These are phyloP conservation scores for Chionomys nivalis DNA, from an alignment of 2,113 vertebrate species.

Conservation along the genomic window DNA sequence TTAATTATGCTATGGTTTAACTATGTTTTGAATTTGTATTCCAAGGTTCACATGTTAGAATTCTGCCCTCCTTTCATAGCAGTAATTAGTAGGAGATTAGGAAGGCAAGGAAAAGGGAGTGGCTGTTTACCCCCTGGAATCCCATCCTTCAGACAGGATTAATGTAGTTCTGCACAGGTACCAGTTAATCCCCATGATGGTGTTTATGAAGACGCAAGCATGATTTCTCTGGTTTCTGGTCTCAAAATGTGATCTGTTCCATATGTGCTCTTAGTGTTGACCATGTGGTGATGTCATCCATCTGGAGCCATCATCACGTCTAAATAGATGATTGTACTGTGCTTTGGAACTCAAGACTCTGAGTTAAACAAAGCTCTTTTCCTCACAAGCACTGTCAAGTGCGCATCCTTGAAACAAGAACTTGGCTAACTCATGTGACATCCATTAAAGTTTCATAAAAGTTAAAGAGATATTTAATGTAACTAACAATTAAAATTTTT, in stretches of 20 bases:
- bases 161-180: neutral
- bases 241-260: neutral
- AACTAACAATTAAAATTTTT: neutral
- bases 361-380: neutral
- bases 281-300: neutral
- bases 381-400: neutral
- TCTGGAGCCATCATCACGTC: neutral
- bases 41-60: neutral
- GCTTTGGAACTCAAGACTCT: neutral
- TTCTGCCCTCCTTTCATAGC: rapidly evolving
- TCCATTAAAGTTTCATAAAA: neutral
- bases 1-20: neutral
- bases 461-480: neutral
- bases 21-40: neutral
- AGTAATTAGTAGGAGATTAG: neutral
- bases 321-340: neutral
- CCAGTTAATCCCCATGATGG: neutral
- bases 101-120: neutral
- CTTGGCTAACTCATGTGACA: too few relatives aligned
- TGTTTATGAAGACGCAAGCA: neutral
- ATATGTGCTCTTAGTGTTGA: neutral
- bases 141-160: neutral
- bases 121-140: neutral
- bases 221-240: neutral
- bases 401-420: neutral